Conservation (phyloP, 2,888 invertebrate species). For the Balanococcus diminutus region DNA sequence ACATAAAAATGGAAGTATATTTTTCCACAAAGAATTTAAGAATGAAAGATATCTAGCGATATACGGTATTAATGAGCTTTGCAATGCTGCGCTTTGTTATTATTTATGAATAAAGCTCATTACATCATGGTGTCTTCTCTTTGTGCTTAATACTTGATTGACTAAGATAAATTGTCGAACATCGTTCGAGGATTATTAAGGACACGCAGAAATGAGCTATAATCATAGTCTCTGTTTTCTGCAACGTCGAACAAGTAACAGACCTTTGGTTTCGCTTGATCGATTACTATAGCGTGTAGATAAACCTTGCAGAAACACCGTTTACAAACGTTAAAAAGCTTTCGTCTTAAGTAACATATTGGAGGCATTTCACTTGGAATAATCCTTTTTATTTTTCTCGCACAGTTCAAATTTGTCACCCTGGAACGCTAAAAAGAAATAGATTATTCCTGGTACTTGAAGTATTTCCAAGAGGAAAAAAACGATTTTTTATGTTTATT, state of each 20-base stretch:
- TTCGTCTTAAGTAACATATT: conserved; percentile 25
- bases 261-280: conserved; percentile 27
- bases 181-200: conserved; percentile 24
- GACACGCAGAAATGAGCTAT: conserved; percentile 23
- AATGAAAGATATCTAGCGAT: background rate
- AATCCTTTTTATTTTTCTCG: conserved; percentile 22
- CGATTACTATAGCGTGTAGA: conserved; percentile 24
- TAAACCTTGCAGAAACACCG: conserved; percentile 15
- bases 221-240: conserved; percentile 26
- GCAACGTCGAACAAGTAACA: conserved; percentile 27
- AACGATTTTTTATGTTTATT: background rate
- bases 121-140: conserved; percentile 8
- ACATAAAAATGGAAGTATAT: background rate
- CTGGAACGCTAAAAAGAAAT: background rate
- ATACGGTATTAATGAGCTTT: background rate
- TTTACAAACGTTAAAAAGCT: conserved; percentile 29
- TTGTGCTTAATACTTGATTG: conserved; percentile 4
- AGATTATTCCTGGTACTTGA: background rate
- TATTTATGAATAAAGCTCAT: conserved; percentile 22
- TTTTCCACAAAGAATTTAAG: background rate
- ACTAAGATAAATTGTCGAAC: conserved; percentile 25
- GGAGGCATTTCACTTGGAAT: conserved; percentile 4
- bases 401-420: conserved; percentile 19
- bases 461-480: background rate
- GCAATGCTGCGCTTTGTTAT: conserved; percentile 2